These are phyloP conservation scores for Ectobius pallidus DNA, from an alignment of 2,888 invertebrate species.

Conservation along the genomic window DNA sequence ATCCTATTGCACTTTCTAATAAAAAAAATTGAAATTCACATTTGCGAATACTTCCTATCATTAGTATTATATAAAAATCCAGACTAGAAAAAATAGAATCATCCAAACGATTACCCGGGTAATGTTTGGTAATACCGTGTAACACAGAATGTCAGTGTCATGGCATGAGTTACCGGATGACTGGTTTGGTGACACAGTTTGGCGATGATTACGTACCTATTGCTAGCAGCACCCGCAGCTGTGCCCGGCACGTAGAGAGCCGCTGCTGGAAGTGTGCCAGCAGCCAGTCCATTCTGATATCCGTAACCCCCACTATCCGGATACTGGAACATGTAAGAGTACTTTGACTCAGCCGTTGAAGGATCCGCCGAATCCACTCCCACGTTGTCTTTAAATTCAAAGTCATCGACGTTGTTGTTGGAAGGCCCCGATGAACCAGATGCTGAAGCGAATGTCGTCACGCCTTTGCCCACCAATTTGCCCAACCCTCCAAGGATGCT, in stretches of 20 bases:
- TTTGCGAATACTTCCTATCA: no score
- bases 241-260: constrained; percentile 32
- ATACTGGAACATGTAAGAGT: constrained; percentile 32
- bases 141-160: no score
- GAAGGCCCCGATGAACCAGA: constrained; percentile 65
- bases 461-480: constrained; percentile 84
- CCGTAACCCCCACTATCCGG: constrained; percentile 23
- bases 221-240: not conserved
- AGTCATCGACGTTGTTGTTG: constrained; percentile 61
- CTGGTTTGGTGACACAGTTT: no score
- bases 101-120: no score
- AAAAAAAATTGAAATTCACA: no score
- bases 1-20: no score
- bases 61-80: no score
- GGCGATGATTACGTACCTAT: no score
- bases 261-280: constrained; percentile 51
- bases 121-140: no score
- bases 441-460: constrained; percentile 57
- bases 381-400: constrained; percentile 70
- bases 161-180: no score
- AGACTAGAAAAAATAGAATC: no score
- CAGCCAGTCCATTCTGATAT: constrained; percentile 49
- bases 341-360: constrained; percentile 33
- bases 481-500: constrained; percentile 83
- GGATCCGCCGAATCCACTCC: constrained; percentile 25